Evolutionary conservation across 2,113 vertebrate species (phyloP).

Genomic region (Atractosteus spatula): DNA sequence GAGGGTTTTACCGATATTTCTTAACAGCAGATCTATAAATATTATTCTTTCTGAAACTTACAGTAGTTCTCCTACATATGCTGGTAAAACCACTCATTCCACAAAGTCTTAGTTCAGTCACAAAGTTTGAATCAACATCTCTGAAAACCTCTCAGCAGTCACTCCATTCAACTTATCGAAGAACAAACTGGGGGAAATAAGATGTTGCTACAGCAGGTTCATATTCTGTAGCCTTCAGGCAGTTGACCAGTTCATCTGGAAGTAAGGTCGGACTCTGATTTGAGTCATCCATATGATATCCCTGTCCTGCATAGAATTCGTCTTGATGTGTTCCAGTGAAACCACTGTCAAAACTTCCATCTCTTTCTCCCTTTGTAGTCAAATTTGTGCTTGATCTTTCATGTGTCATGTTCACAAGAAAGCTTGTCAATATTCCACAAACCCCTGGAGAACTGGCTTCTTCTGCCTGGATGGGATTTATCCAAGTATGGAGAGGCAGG

Average conservation of each 20-base stretch:
- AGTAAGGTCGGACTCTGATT: conserved; percentile 29
- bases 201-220: conserved; percentile 15
- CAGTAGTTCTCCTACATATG: too few relatives aligned
- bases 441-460: background rate
- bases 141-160: background rate
- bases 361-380: conserved; percentile 10
- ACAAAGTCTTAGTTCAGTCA: too few relatives aligned
- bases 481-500: conserved; percentile 17
- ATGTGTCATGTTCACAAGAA: conserved; percentile 29
- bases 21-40: too few relatives aligned
- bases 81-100: too few relatives aligned
- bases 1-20: too few relatives aligned
- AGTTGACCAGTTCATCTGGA: conserved; percentile 20
- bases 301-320: background rate
- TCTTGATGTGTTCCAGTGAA: background rate
- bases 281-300: conserved; percentile 15
- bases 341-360: conserved; percentile 10
- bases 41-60: too few relatives aligned
- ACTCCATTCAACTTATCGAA: background rate
- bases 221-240: conserved; percentile 18
- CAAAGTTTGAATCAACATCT: background rate
- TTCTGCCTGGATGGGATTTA: background rate
- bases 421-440: conserved; percentile 25
- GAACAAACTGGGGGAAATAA: conserved; percentile 50
- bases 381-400: conserved; percentile 23